Evolutionary conservation across 2,113 vertebrate species (phyloP), one percentile per base, ranked within the genome.

Genomic region (Carassius gibelio): DNA sequence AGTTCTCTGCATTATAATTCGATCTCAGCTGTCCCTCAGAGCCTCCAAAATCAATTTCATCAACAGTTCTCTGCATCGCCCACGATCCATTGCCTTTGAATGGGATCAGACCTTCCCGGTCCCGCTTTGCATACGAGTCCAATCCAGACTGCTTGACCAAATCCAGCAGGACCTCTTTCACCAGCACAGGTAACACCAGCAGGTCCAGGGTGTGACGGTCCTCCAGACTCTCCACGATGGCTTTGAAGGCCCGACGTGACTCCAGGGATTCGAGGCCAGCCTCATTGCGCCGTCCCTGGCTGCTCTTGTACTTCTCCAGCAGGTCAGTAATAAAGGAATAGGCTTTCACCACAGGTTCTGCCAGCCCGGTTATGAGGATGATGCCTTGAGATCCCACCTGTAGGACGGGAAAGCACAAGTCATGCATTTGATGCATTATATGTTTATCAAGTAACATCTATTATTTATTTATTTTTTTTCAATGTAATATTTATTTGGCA

Each of bases 291-390:
- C 66, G 90, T 80, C 79, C 75, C 82, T 87, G 91, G 19, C 30
- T 90, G 38, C 42, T 71, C 75, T 83, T 82, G 30, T 89, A 95
- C 72, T 90, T 87, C 26, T 94, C 93, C 86, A 94, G 87, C 75
- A 95, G 91, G 75, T 94, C 93, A 52, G 92, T 89, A 45, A 96
- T 92, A 0, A 95, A 91, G 36, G 95, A 96, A 91, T 95, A 96
- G 87, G 96, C 96, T 91, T 95, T 95, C n/a, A 97, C 96, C 55
- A 96, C 96, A 4, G 95, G 94, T 87, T 97, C 96, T 0, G 90
- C 89, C 38, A 97, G 90, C 10, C 97, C 97, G 0, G 94, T 96
- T 87, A 97, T 92, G 15, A 94, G 92, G 48, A 97, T 88, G 15
- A 83, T 91, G 4, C 96, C 96, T 0, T 91, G 88, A 13, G 94